phyloP scores from a whole-genome alignment of 1,140 invertebrate genomes.

The Plectrocnemia conspersa region DNA sequence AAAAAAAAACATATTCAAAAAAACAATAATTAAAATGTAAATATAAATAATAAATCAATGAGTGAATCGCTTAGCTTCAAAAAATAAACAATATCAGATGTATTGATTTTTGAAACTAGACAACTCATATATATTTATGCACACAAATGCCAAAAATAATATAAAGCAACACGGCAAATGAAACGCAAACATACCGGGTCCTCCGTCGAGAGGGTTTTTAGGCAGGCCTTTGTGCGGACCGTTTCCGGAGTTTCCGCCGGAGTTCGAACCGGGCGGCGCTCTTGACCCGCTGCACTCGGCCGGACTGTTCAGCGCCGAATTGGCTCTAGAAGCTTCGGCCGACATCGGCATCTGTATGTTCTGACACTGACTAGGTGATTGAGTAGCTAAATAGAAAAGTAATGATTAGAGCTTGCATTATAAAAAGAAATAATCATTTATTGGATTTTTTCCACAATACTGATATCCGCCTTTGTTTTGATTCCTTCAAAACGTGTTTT shows the following conservation, averaged over 20 bases:
- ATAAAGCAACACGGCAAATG: neutral
- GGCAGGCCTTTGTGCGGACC: slow-evolving; percentile 45
- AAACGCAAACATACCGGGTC: slow-evolving; percentile 41
- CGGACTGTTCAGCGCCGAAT: slow-evolving; percentile 47
- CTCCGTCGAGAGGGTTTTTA: slow-evolving; percentile 41
- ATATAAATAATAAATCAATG: slow-evolving; percentile 10
- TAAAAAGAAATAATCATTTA: too few relatives aligned
- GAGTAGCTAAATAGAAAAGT: slow-evolving; percentile 44
- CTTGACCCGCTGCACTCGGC: slow-evolving; percentile 33
- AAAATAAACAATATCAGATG: neutral
- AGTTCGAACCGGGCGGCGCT: slow-evolving; percentile 39
- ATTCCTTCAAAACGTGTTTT: too few relatives aligned
- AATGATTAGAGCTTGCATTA: too few relatives aligned
- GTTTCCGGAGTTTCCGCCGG: slow-evolving; percentile 33
- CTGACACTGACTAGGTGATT: slow-evolving; percentile 47
- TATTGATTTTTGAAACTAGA: too few relatives aligned
- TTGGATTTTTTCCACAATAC: too few relatives aligned
- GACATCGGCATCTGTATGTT: slow-evolving; percentile 47
- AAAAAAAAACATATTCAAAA: slow-evolving; percentile 26
- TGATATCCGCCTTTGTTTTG: too few relatives aligned
- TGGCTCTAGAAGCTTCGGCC: slow-evolving; percentile 46
- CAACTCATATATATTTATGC: slow-evolving; percentile 27
- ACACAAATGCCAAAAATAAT: neutral
- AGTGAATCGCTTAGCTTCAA: neutral
- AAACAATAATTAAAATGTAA: slow-evolving; percentile 16